Evolutionary conservation across 2,113 vertebrate species (phyloP), one percentile per base, ranked within the genome.

Genomic region (Catharus fuscescens): DNA sequence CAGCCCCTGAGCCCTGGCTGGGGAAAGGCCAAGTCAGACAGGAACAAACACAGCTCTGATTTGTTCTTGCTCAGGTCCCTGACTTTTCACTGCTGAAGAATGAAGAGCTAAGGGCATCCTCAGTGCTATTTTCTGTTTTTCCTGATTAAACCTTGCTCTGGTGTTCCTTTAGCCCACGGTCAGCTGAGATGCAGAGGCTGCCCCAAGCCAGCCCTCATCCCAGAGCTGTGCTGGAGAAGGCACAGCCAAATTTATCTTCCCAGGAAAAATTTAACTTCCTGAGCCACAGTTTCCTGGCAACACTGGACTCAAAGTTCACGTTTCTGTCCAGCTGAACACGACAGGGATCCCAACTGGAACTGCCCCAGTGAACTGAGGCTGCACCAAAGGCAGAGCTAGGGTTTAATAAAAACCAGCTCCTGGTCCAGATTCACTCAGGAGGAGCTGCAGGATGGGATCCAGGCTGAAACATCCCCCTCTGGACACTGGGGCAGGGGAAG

Each of bases 71-170:
- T 24, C 47, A 28, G 8, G 5, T 5, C 59, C 23, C n/a, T 2
- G 2, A 10, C 29, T 53, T 17, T 1, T 2, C 42, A 6, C 14
- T 64, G 52, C 3, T 21, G 9, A 60, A 36, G 15, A 38, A 44
- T 9, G 5, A 56, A 44, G 36, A 5, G 4, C 54, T 44, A 17
- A 44, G 9, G 12, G 10, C 34, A 5, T 26, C 44, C 28, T 8
- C 10, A 45, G 10, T 0, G 6, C 4, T 15, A 1, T 18, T 34
- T 70, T 25, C 3, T 31, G 0, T 7, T 50, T 57, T 21, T 29
- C 42, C 45, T 4, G 6, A 36, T 17, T 9, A 1, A 25, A 8
- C 7, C 4, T 2, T 7, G 29, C 12, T 9, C 16, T 26, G 14
- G 16, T 14, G 15, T 32, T 73, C 53, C 31, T 12, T 7, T 44